phyloP scores from a whole-genome alignment of 2,797 vertebrate genomes.

The Coranthus polyacanthus region DNA sequence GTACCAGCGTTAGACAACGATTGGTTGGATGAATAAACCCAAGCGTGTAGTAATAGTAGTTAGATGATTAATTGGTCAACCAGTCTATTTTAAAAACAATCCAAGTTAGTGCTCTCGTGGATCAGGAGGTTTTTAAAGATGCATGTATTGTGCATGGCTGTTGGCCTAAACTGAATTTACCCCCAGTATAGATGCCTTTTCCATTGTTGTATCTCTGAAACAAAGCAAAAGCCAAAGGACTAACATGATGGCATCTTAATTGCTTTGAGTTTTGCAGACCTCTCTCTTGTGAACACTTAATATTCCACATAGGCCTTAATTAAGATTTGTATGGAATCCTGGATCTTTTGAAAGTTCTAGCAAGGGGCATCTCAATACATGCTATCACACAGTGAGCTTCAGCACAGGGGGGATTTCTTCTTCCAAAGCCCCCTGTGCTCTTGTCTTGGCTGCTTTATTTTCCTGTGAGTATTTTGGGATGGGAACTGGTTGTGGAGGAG shows the following conservation, averaged over 20 bases:
- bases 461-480: slow-evolving; percentile 36
- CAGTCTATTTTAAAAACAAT: too few relatives aligned
- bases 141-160: neutral
- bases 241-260: slow-evolving; percentile 17
- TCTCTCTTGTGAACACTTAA: slow-evolving; percentile 19
- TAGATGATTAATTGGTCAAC: too few relatives aligned
- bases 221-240: slow-evolving; percentile 31
- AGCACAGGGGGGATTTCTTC: slow-evolving; percentile 46
- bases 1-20: too few relatives aligned
- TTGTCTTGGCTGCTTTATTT: slow-evolving; percentile 40
- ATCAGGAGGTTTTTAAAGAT: neutral
- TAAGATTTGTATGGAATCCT: slow-evolving; percentile 21
- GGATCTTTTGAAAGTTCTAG: slow-evolving; percentile 39
- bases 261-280: slow-evolving; percentile 28
- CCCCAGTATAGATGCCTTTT: neutral
- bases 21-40: too few relatives aligned
- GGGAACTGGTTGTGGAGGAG: slow-evolving; percentile 37
- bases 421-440: slow-evolving; percentile 14
- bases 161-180: neutral
- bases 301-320: slow-evolving; percentile 23
- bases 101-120: too few relatives aligned
- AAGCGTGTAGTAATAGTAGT: too few relatives aligned
- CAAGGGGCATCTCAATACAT: slow-evolving; percentile 54
- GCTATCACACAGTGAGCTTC: slow-evolving; percentile 43
- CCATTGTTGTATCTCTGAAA: slow-evolving; percentile 4